Evolutionary conservation across 2,797 vertebrate genomes (phyloP), one percentile per base, ranked within the genome.

Genomic region (Sebastes alutus): DNA sequence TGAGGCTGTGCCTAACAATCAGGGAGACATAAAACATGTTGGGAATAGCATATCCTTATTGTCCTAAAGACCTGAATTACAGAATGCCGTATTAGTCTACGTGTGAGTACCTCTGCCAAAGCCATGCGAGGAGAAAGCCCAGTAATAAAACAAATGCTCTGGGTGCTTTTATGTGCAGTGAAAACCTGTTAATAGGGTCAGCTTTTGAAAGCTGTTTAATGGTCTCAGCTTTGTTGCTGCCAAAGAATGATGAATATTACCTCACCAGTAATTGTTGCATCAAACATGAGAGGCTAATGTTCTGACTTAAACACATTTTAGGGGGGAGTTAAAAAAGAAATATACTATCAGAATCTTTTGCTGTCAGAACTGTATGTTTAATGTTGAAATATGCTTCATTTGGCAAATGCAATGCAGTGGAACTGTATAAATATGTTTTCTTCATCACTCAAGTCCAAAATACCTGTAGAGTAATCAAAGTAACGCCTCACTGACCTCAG

Each of bases 211-310:
- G 65, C 59, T 83, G 46, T 78, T 78, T 82, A 79, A 87, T 77
- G 65, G 72, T 77, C 67, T 81, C 76, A 68, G 72, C 72, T 76
- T 90, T 77, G 77, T 80, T 69, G 12, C 72, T 77, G 89, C 84
- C 83, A 87, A 80, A 52, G 72, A 83, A 70, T 68, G 63, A 77
- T 75, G 78, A 84, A 83, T 82, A 81, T 77, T 75, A 80, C 68
- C 78, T 87, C 73, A 56, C 30, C 32, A 59, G 82, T 87, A 83
- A 89, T 87, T 83, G 63, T 75, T 72, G 27, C 62, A 80, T 72
- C 80, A 78, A 87, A 89, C 80, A 84, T 11, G 14, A 81, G 32
- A 62, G 38, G 62, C 35, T 67, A 49, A 86, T 85, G 62, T 64
- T 64, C 22, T 82, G 77, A 75, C 54, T 74, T 29, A 59, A 81